Percentiles rank a stretch among this genome's conserved stretches.
Evolutionary conservation across 2,113 vertebrate species (phyloP).

Genomic region (Steatornis caripensis): DNA sequence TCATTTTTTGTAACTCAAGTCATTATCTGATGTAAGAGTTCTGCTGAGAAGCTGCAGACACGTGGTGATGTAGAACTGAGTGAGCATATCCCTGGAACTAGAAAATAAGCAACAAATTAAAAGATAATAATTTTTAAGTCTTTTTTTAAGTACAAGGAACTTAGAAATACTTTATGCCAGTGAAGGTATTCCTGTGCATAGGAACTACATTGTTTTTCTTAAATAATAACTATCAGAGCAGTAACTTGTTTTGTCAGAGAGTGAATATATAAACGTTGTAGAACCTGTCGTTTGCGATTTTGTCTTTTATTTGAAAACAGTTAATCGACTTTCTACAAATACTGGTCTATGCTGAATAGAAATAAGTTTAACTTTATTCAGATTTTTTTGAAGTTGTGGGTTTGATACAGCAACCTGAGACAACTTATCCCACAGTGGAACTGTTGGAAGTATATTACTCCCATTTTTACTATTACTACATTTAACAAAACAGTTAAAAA

Average conservation of each 20-base stretch:
- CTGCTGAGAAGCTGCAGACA: background rate
- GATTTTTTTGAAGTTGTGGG: background rate
- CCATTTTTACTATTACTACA: background rate
- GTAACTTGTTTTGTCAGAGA: background rate
- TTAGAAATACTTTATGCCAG: background rate
- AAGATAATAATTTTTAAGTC: background rate
- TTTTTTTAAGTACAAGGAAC: background rate
- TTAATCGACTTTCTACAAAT: background rate
- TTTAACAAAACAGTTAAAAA: background rate
- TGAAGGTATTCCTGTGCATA: background rate
- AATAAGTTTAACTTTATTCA: background rate
- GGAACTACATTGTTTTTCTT: background rate
- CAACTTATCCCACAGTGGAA: background rate
- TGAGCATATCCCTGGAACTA: background rate
- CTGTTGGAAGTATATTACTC: background rate
- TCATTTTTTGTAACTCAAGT: background rate
- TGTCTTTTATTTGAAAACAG: background rate
- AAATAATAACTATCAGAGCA: background rate
- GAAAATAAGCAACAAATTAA: background rate
- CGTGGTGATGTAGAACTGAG: background rate
- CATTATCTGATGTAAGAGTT: background rate
- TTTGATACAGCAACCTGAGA: background rate
- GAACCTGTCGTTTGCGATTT: background rate
- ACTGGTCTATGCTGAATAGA: background rate
- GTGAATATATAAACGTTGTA: background rate